A percentile compares a stretch with the other conserved stretches of the same genome.
Conservation (phyloP, 2,113 vertebrate species). For the Aldabrachelys gigantea region DNA sequence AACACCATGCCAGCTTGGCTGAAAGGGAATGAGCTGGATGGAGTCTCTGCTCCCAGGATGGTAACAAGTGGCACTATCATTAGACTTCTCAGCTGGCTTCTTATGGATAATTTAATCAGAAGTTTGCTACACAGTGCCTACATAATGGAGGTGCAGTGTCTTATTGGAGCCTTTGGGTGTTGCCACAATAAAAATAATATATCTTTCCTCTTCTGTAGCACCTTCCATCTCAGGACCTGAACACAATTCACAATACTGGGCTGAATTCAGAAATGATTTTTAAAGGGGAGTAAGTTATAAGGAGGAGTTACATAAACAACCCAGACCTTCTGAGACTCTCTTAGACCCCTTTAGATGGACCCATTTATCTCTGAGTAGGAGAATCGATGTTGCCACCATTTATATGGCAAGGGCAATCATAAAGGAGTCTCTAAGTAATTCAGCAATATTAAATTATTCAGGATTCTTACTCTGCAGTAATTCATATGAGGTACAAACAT, state of each 20-base stretch:
- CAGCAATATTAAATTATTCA: background rate
- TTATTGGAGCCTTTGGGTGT: background rate
- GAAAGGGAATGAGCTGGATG: background rate
- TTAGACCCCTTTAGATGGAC: background rate
- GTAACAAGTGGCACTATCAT: background rate
- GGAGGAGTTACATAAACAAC: background rate
- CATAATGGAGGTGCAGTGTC: background rate
- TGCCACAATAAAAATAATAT: background rate
- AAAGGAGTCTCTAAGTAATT: background rate
- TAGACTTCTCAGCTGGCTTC: background rate
- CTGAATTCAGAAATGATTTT: background rate
- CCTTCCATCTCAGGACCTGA: background rate
- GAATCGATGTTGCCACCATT: background rate
- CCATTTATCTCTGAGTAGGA: background rate
- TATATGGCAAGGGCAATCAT: background rate
- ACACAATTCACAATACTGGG: background rate
- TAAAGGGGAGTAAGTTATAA: background rate
- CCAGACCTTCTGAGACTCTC: background rate
- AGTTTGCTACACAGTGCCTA: accelerated
- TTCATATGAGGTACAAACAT: background rate
- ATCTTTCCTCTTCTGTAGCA: background rate
- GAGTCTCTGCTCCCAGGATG: background rate
- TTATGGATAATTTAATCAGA: background rate
- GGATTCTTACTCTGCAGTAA: background rate
- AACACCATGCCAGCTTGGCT: background rate